Base-by-base conservation (phyloP, 2,113 vertebrate species). In the Meleagris gallopavo region DNA sequence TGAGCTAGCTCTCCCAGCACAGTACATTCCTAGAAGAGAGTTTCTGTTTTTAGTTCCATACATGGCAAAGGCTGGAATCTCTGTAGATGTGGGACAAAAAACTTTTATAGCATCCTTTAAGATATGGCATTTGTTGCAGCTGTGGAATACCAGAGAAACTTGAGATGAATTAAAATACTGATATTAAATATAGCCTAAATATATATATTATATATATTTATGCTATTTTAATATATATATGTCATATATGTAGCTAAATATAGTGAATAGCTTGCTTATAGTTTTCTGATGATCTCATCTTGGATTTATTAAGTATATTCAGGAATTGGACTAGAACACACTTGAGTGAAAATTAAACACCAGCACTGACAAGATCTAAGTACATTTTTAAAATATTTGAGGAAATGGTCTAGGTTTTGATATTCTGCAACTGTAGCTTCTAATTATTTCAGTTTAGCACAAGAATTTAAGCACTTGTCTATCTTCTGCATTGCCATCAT, bases 41-140 rank as follows among this genome's bases (percentile, higher is more conserved):
- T 82, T 94, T 96, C 92, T 97, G 89, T 96, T 96, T 94, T 84
- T 83, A 94, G 82, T 72, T 86, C 95, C 85, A 84, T 96, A 94
- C 75, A 94, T 96, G 96, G 95, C 54, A 92, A 90, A 94, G 69
- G 64, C 94, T 69, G 61, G 71, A 64, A 55, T 95, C 57, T n/a
- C 0, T 0, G 76, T 78, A 96, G 34, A 91, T 89, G 78, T 52
- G 48, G 52, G 48, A 67, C 78, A 83, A 88, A 89, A 57, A 64
- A 74, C 76, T 88, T 89, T 96, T 70, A 61, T n/a, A 66, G 36
- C 79, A 10, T 72, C 45, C 48, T 90, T 62, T 25, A 62, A 66
- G 62, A 60, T 75, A 70, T 38, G 54, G 3, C 22, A 34, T 69
- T 73, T 86, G 45, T 90, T 84, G 36, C 81, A 66, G 48, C 9